These are phyloP conservation scores for Oncorhynchus tshawytscha DNA, from an alignment of 2,113 vertebrate genomes.

Conservation along the genomic window DNA sequence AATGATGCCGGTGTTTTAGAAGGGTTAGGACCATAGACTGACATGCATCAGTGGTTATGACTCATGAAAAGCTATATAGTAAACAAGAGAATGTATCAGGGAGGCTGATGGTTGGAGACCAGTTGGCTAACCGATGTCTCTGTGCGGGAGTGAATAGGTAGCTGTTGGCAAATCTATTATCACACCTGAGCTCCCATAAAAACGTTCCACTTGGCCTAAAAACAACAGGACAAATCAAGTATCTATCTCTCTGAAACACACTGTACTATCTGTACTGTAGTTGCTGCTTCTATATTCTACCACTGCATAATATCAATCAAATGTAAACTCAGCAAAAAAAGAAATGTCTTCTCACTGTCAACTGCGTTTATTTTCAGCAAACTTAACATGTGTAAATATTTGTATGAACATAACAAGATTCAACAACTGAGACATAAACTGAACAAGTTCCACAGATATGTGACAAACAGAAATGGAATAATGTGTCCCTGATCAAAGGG, in stretches of 20 bases:
- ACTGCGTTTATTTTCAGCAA: no score
- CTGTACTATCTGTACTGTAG: background rate
- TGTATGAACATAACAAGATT: no score
- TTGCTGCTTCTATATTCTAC: background rate
- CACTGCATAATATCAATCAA: background rate
- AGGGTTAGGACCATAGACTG: background rate
- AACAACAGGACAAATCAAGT: background rate
- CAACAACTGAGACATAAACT: no score
- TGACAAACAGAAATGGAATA: no score
- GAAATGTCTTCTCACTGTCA: no score
- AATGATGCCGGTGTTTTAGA: background rate
- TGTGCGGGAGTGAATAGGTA: background rate
- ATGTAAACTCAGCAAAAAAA: no score
- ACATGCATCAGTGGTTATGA: background rate
- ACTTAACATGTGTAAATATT: no score
- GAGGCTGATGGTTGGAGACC: no score
- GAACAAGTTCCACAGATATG: no score
- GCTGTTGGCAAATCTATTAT: background rate
- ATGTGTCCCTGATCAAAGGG: no score
- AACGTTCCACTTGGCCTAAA: background rate
- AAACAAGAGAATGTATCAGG: no score
- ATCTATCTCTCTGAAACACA: background rate
- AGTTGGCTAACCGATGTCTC: no score
- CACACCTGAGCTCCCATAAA: background rate
- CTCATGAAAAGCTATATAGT: background rate